Base-by-base conservation (phyloP, 2,888 invertebrate species). In the Tridacna gigas region DNA sequence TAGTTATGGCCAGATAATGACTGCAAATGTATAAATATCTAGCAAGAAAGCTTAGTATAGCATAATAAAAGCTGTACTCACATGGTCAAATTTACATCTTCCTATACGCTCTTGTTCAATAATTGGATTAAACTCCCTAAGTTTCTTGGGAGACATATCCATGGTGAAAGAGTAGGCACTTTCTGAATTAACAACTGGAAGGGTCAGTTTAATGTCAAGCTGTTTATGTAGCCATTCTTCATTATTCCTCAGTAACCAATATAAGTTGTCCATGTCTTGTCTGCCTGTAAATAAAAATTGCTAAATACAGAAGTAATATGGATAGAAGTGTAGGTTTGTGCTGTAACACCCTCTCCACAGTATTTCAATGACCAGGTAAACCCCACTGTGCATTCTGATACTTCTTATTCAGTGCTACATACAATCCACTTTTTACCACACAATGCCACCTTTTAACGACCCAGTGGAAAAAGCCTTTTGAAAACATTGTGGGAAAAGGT, bases 191-290 rank as follows among this genome's bases (percentile, higher is more conserved):
- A 88, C 89, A 56, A 82, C 48, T 25, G 89, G 89, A 47, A 90
- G 80, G 9, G 86, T 77, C 71, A 89, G 83, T 71, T 92, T 85
- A 47, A 94, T 91, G 75, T 93, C 94, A 61, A 94, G 87, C 79
- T 94, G 93, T 47, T 86, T 82, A 74, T 91, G 88, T 28, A 94
- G 83, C 94, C 94, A 94, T n/a, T 77, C 79, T 37, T 88, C 74
- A 86, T 94, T 94, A 84, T 93, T 91, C 37, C 83, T 63, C 22
- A 94, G 79, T 77, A 94, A 80, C 88, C 91, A 86, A 82, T 92
- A 90, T 4, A 94, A 74, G 45, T 82, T 79, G 37, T 81, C 77
- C 65, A 94, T 66, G 67, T 91, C 86, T 18, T 84, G 26, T 22
- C 77, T 79, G 76, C 93, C 93, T 92, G 77, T 4, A 79, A 7